Base-by-base conservation (phyloP, 2,888 invertebrate species). In the Argyresthia albistria region DNA sequence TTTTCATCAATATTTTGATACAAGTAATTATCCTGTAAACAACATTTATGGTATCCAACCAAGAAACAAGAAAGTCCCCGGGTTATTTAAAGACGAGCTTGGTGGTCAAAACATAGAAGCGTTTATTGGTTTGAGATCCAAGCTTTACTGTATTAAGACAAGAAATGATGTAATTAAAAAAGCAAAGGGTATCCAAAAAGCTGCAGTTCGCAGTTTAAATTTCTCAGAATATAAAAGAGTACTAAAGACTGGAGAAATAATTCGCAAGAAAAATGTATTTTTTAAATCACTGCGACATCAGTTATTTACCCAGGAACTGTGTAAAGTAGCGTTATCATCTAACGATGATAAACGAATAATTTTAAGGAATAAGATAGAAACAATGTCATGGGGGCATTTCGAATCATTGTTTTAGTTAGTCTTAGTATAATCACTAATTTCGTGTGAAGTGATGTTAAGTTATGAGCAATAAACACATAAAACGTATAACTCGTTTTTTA, bases 11-110 rank as follows among this genome's bases (percentile, higher is more conserved):
- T 50, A 39, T 15, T 50, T 50, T 43, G 50, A 50, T 43, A 50
- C 50, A 3, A 50, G 50, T 12, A 50, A 50, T 35, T 50, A 43
- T n/a, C 8, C 10, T n/a, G 8, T 8, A 8, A 1, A 53, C 35
- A 55, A 55, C 42, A 51, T 43, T 6, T 53, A 49, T 43, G 14
- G 36, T 15, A 47, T 56, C 14, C 51, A 48, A 11, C 8, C 35
- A 49, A 10, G n/a, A 12, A 55, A 57, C 35, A 35, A 54, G 51
- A 54, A 56, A 51, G 12, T 56, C 1, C 53, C 50, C 0, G 54
- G 56, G 10, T 50, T 56, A 16, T 53, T 53, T 10, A 56, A 56
- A 43, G 53, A 53, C 47, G 56, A 54, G 12, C n/a, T 51, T n/a
- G 51, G 53, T 8, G 55, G 51, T 1, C 15, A 35, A 10, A 14